Percentiles rank a stretch among this genome's conserved stretches.
phyloP scores from a whole-genome alignment of 2,888 invertebrate genomes.

The Allygus modestus region DNA sequence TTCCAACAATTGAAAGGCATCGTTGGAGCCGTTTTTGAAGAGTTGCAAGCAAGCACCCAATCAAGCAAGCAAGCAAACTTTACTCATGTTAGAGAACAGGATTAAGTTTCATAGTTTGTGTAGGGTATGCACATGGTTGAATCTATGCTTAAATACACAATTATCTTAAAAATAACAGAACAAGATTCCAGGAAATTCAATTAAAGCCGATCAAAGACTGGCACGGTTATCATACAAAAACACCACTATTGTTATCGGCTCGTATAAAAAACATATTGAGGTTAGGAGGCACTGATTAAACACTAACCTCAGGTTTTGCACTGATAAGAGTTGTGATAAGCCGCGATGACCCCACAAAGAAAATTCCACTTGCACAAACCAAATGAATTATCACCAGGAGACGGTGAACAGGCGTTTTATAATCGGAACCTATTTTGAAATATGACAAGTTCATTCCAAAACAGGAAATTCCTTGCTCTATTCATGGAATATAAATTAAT shows the following conservation, averaged over 20 bases:
- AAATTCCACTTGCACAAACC: slow-evolving; percentile 31
- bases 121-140: no score
- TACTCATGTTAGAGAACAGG: no score
- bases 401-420: background rate
- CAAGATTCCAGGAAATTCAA: slow-evolving; percentile 8
- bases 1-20: no score
- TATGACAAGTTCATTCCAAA: background rate
- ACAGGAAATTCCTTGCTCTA: no score
- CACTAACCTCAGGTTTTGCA: slow-evolving; percentile 29
- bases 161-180: no score
- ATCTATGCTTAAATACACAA: no score
- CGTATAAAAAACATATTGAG: slow-evolving; percentile 9
- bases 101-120: no score
- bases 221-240: background rate
- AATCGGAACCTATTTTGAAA: background rate
- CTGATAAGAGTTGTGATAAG: slow-evolving; percentile 9
- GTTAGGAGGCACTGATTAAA: slow-evolving; percentile 16
- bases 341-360: slow-evolving; percentile 19
- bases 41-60: no score
- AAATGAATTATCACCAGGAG: background rate
- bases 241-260: background rate
- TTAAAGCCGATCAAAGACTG: background rate
- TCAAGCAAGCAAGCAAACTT: no score
- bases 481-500: no score
- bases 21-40: no score